A percentile compares a stretch with the other conserved stretches of the same genome.
phyloP scores from a whole-genome alignment of 2,113 vertebrate species.

The Balaenoptera acutorostrata region DNA sequence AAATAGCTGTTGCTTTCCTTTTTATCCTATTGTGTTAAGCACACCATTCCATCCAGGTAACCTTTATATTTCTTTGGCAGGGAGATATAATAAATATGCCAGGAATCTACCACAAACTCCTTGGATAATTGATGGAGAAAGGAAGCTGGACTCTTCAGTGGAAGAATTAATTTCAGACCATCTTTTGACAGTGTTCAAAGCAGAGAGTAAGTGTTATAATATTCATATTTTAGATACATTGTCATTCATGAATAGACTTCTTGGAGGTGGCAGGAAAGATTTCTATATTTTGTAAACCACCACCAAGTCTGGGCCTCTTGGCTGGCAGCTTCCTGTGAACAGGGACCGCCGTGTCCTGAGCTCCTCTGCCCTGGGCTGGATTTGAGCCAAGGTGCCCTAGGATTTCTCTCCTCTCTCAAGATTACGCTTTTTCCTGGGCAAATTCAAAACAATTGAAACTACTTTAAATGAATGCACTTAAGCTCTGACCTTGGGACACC shows the following conservation, averaged over 20 bases:
- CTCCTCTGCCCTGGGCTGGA: background rate
- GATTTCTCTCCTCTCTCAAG: constrained; percentile 30
- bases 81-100: constrained; percentile 97
- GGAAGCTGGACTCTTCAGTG: constrained; percentile 97
- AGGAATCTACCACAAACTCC: constrained; percentile 96
- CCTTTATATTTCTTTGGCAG: constrained; percentile 77
- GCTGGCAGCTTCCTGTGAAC: background rate
- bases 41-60: background rate
- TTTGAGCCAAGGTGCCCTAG: background rate
- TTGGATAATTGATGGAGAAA: constrained; percentile 96
- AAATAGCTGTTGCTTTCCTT: constrained; percentile 18
- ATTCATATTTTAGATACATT: background rate
- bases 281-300: background rate
- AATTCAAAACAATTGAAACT: constrained; percentile 10
- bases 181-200: constrained; percentile 88
- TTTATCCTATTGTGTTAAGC: background rate
- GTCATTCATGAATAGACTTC: background rate
- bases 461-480: background rate
- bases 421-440: background rate
- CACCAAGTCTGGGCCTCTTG: background rate
- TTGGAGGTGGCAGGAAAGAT: background rate
- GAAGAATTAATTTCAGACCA: constrained; percentile 95
- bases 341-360: background rate
- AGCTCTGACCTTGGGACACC: background rate
- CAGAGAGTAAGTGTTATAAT: constrained; percentile 84